Conservation (phyloP, 37 sponge, comb jelly and placozoan species). For the Beroe forskalii region DNA sequence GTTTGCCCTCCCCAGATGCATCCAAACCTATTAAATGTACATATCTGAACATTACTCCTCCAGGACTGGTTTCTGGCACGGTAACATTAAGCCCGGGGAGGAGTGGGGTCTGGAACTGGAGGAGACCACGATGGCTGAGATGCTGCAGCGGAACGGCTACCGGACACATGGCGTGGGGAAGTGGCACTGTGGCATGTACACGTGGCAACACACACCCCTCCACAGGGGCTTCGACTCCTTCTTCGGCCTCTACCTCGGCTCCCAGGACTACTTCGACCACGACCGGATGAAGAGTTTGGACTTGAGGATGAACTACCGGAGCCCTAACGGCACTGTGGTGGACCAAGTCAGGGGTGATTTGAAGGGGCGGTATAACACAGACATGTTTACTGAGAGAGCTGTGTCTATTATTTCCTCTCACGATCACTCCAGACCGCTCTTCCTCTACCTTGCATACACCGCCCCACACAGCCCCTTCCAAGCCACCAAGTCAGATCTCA, state of each 20-base stretch:
- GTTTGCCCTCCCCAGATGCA: too few relatives aligned
- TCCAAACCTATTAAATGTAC: too few relatives aligned
- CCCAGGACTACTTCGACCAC: constrained; percentile 7
- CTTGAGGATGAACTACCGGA: background rate
- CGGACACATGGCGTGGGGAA: constrained; percentile 36
- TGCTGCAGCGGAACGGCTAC: constrained; percentile 19
- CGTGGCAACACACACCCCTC: constrained; percentile 14
- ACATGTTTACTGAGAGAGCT: constrained; percentile 7
- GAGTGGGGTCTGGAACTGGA: constrained; percentile 22
- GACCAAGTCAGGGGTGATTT: constrained; percentile 13
- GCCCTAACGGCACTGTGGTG: background rate
- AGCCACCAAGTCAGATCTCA: background rate
- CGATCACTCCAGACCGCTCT: background rate
- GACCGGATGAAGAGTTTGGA: background rate
- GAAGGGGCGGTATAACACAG: constrained; percentile 5
- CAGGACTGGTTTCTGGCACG: constrained; percentile 14
- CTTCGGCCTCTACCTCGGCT: constrained; percentile 28
- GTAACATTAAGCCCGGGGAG: constrained; percentile 14
- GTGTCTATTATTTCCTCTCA: background rate
- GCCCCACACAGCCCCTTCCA: constrained; percentile 32
- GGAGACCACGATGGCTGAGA: constrained; percentile 29
- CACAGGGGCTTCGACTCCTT: constrained; percentile 40
- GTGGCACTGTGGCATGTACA: constrained; percentile 61
- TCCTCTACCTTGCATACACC: constrained; percentile 47
- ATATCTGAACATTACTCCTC: too few relatives aligned